Evolutionary conservation across 2,888 invertebrate genomes (phyloP).

Genomic region (Xanthorhoe designata): DNA sequence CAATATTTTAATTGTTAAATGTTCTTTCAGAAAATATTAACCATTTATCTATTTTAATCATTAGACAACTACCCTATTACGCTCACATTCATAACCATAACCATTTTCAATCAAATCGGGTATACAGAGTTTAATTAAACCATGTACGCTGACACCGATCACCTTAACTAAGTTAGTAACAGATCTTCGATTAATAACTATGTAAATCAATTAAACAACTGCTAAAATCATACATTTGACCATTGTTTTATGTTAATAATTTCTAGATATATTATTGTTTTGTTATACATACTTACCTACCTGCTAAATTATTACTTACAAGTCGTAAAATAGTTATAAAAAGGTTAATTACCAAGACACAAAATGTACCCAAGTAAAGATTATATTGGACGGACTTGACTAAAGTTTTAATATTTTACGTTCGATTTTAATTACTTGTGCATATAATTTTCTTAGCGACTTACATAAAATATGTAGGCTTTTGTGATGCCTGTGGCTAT

Average conservation of each 20-base stretch:
- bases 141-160: constrained; percentile 35
- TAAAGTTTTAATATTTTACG: constrained; percentile 12
- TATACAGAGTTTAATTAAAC: constrained; percentile 18
- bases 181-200: constrained; percentile 39
- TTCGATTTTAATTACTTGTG: constrained; percentile 16
- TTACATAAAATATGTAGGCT: constrained; percentile 4
- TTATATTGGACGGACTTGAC: constrained; percentile 26
- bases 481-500: constrained; percentile 18
- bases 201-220: constrained; percentile 19
- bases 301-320: constrained; percentile 6
- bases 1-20: too few relatives aligned
- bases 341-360: constrained; percentile 12
- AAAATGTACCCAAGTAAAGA: constrained; percentile 10
- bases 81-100: background rate
- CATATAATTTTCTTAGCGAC: background rate
- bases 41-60: background rate
- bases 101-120: constrained; percentile 8
- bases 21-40: too few relatives aligned
- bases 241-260: constrained; percentile 5
- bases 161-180: constrained; percentile 40
- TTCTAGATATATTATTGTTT: constrained; percentile 17
- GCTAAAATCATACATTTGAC: constrained; percentile 16
- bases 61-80: background rate
- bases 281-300: constrained; percentile 11
- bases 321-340: constrained; percentile 19